Percentiles rank a stretch among this genome's conserved stretches.
Conservation (phyloP, 1,140 invertebrate genomes). For the Drosophila ohnishii region DNA sequence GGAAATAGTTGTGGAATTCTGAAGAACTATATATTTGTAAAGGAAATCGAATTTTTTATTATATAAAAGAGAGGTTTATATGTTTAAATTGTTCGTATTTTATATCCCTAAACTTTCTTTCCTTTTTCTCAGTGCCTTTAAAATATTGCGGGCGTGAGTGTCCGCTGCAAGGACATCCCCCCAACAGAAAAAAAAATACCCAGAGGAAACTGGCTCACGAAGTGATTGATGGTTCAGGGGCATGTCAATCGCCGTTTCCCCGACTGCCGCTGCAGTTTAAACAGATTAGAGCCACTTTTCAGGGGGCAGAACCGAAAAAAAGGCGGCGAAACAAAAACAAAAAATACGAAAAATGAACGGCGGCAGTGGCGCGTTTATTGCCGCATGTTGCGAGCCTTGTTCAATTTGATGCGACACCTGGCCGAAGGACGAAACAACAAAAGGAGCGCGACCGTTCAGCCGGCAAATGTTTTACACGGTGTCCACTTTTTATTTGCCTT, state of each 20-base stretch:
- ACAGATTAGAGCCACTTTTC: conserved; percentile 80
- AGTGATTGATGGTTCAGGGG: conserved; percentile 78
- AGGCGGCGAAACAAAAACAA: conserved; percentile 10
- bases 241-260: conserved; percentile 71
- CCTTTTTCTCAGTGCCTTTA: conserved; percentile 1
- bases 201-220: conserved; percentile 8
- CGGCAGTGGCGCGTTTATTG: conserved; percentile 61
- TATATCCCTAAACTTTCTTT: too few relatives aligned
- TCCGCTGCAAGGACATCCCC: conserved; percentile 52
- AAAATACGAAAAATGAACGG: conserved; percentile 10
- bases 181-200: not conserved
- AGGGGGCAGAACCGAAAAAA: conserved; percentile 9
- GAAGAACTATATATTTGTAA: not conserved
- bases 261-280: conserved; percentile 69
- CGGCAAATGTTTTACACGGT: conserved; percentile 69
- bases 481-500: conserved; percentile 68
- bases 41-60: too few relatives aligned
- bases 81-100: too few relatives aligned
- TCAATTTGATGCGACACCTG: conserved; percentile 76
- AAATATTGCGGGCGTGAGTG: conserved; percentile 21
- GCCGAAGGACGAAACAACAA: conserved; percentile 29
- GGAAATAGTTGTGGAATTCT: accelerated
- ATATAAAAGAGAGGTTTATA: too few relatives aligned
- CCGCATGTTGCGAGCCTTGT: conserved; percentile 69
- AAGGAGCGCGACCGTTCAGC: conserved; percentile 26